These are phyloP conservation scores for Doris montereyensis DNA, from an alignment of 2,888 invertebrate species.

Conservation along the genomic window DNA sequence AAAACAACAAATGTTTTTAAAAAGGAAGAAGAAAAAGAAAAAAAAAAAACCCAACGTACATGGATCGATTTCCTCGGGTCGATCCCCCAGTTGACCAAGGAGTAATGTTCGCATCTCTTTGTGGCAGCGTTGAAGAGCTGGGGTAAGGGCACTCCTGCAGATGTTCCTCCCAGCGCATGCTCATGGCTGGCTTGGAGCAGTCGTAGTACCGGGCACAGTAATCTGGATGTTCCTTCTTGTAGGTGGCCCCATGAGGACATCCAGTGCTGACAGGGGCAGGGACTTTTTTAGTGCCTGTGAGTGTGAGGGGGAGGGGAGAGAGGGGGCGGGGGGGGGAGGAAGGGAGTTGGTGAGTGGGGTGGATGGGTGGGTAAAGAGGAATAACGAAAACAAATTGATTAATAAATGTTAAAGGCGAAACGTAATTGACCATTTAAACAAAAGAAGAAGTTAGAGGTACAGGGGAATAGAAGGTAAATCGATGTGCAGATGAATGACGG, in stretches of 20 bases:
- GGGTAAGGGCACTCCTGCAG: constrained; percentile 43
- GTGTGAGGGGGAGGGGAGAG: no score
- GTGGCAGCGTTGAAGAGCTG: constrained; percentile 35
- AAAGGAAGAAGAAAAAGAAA: background rate
- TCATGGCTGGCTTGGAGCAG: constrained; percentile 36
- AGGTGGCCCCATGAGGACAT: constrained; percentile 20
- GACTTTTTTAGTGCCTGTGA: no score
- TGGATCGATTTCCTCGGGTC: constrained; percentile 41
- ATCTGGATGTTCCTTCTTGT: constrained; percentile 12
- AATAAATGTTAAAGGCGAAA: no score
- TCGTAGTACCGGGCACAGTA: constrained; percentile 47
- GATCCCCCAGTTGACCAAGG: constrained; percentile 49
- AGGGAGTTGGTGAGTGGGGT: no score
- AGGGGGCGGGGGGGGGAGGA: no score
- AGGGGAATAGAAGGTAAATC: no score
- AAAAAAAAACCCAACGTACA: background rate
- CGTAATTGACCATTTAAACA: no score
- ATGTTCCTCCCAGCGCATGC: constrained; percentile 26
- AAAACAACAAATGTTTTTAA: background rate
- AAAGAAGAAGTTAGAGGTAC: no score
- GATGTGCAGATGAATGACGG: no score
- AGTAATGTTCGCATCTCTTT: constrained; percentile 42
- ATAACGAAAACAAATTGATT: no score
- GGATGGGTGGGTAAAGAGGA: no score
- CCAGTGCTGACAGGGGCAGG: no score